Evolutionary conservation across 2,888 invertebrate species (phyloP).

Genomic region (Cenopis cana): DNA sequence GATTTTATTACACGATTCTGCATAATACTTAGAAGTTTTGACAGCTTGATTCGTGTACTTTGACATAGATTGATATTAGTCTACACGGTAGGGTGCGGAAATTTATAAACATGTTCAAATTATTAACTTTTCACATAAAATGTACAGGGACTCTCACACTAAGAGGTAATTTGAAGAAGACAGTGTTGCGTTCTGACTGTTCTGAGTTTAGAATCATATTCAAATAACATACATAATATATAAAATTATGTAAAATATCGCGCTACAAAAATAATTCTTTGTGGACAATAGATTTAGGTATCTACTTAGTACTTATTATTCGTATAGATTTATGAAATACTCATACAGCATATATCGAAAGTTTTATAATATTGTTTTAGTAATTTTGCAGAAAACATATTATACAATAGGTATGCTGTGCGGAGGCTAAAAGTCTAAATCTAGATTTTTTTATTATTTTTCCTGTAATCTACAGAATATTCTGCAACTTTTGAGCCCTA

Average conservation of each 20-base stretch:
- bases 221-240: neutral
- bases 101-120: conserved; percentile 52
- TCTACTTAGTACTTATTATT: too few relatives aligned
- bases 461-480: too few relatives aligned
- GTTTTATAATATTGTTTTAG: too few relatives aligned
- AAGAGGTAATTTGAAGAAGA: neutral
- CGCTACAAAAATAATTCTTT: too few relatives aligned
- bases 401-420: too few relatives aligned
- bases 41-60: conserved; percentile 62
- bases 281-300: too few relatives aligned
- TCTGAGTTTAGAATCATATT: neutral
- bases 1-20: conserved; percentile 64
- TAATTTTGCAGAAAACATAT: too few relatives aligned
- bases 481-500: too few relatives aligned
- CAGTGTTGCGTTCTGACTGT: neutral
- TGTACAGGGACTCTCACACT: neutral
- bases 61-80: conserved; percentile 67
- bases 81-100: conserved; percentile 51
- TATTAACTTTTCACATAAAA: conserved; percentile 37
- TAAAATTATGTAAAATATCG: neutral
- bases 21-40: conserved; percentile 63
- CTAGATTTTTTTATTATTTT: too few relatives aligned
- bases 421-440: too few relatives aligned
- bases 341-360: too few relatives aligned
- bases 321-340: too few relatives aligned